Evolutionary conservation across 2,888 invertebrate species (phyloP).

Genomic region (Drosophila gaucha): DNA sequence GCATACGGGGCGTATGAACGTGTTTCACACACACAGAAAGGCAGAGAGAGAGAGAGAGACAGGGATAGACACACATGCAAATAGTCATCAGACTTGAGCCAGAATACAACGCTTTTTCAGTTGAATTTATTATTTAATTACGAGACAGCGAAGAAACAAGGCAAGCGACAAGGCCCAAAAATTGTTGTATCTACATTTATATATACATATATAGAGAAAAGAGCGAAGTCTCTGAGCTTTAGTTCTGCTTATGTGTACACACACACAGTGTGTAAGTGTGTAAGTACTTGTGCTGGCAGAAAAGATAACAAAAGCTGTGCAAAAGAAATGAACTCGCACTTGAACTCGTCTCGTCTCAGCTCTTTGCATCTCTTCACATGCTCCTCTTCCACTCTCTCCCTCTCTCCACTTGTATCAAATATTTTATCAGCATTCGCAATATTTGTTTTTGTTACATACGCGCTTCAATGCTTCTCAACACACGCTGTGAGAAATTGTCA

Average conservation of each 20-base stretch:
- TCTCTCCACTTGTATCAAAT: conserved; percentile 31
- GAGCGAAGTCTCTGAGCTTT: conserved; percentile 1
- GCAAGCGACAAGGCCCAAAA: conserved; percentile 14
- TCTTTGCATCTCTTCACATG: conserved; percentile 7
- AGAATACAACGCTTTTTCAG: conserved; percentile 36
- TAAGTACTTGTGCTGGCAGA: conserved; percentile 28
- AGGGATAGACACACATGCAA: conserved; percentile 20
- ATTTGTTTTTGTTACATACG: conserved; percentile 37
- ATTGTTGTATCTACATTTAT: conserved; percentile 3
- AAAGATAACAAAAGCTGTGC: conserved; percentile 28
- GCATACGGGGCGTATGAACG: conserved; percentile 68
- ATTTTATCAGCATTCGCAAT: conserved; percentile 50
- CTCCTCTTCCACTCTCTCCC: not conserved
- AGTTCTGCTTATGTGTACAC: conserved; percentile 12
- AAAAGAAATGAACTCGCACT: conserved; percentile 37
- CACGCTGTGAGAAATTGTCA: conserved; percentile 24
- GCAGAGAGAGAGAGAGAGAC: not conserved
- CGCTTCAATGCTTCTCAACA: conserved; percentile 28
- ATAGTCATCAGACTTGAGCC: conserved; percentile 40
- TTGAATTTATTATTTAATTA: conserved; percentile 74
- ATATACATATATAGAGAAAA: not conserved
- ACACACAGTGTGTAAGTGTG: not conserved
- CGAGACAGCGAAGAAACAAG: conserved; percentile 19
- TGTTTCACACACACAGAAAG: not conserved
- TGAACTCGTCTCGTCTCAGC: conserved; percentile 26